Percentiles rank a stretch among this genome's conserved stretches.
These are phyloP conservation scores for Nibea albiflora DNA, from an alignment of 2,113 vertebrate species.

Conservation along the genomic window DNA sequence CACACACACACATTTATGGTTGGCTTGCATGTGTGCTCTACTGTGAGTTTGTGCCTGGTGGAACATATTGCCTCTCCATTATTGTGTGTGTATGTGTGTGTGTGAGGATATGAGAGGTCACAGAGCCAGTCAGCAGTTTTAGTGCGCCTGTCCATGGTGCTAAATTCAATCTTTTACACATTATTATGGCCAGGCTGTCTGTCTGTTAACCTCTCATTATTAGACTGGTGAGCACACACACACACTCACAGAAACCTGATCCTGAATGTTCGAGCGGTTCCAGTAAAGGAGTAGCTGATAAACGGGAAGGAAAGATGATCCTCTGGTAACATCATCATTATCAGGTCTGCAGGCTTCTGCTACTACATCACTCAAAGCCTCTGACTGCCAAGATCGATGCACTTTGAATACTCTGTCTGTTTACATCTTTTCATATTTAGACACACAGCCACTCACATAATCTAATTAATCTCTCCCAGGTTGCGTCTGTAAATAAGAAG, in stretches of 20 bases:
- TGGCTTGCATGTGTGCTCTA: slow-evolving; percentile 53
- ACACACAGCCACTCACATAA: slow-evolving; percentile 22
- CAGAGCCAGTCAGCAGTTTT: slow-evolving; percentile 76
- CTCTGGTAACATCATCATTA: slow-evolving; percentile 75
- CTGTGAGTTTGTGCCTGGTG: slow-evolving; percentile 53
- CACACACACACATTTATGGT: slow-evolving; percentile 41
- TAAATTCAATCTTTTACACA: slow-evolving; percentile 81
- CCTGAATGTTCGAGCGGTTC: slow-evolving; percentile 66
- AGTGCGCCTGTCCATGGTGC: slow-evolving; percentile 68
- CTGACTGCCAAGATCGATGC: slow-evolving; percentile 58
- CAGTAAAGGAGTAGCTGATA: slow-evolving; percentile 76
- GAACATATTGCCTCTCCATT: slow-evolving; percentile 69
- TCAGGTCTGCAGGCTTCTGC: slow-evolving; percentile 62
- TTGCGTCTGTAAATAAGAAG: slow-evolving; percentile 46
- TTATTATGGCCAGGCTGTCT: slow-evolving; percentile 68
- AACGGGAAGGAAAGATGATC: slow-evolving; percentile 82
- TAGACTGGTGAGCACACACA: slow-evolving; percentile 48
- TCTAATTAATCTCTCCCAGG: slow-evolving; percentile 60
- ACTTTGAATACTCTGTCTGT: slow-evolving; percentile 57
- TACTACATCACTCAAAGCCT: slow-evolving; percentile 54
- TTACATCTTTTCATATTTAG: slow-evolving; percentile 55
- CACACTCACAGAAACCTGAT: slow-evolving; percentile 65
- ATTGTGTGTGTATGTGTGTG: slow-evolving; percentile 49
- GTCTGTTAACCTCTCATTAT: slow-evolving; percentile 73
- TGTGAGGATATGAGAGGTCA: slow-evolving; percentile 62